phyloP scores from a whole-genome alignment of 2,888 invertebrate species.

The Flabesymbios commensalis region DNA sequence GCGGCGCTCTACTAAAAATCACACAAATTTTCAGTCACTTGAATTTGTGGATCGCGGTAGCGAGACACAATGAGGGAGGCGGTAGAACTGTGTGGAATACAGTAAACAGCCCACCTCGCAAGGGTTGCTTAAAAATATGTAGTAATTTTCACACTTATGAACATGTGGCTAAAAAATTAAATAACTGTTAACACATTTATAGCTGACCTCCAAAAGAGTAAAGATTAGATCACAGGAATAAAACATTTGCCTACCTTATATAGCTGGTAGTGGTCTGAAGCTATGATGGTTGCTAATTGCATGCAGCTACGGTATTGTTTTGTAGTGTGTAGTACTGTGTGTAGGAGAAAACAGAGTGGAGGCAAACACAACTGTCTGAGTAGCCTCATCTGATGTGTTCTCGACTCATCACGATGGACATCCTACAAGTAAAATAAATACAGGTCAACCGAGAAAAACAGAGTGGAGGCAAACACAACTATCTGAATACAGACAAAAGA shows the following conservation, averaged over 20 bases:
- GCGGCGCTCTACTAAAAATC: no score
- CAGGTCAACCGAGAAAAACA: conserved; percentile 62
- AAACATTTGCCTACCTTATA: conserved; percentile 79
- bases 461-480: conserved; percentile 82
- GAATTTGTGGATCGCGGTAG: no score
- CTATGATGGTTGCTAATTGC: conserved; percentile 78
- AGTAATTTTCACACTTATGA: no score
- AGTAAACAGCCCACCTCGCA: no score
- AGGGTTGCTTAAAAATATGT: no score
- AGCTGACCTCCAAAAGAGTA: no score
- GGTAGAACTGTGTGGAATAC: no score
- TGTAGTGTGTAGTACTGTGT: conserved; percentile 78
- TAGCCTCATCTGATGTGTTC: conserved; percentile 74
- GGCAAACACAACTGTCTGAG: conserved; percentile 83
- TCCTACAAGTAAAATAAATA: no score
- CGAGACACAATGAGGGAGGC: no score
- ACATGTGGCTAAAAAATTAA: not conserved
- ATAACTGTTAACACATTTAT: not conserved
- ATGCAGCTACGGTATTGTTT: conserved; percentile 78
- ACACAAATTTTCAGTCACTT: no score
- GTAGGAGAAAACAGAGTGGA: conserved; percentile 76
- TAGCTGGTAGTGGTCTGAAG: conserved; percentile 77
- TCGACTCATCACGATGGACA: conserved; percentile 49
- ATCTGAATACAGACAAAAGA: conserved; percentile 67
- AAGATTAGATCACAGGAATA: no score